A percentile compares a stretch with the other conserved stretches of the same genome.
Evolutionary conservation across 2,797 vertebrate genomes (phyloP).

Genomic region (Oceanodroma leucorhoa): DNA sequence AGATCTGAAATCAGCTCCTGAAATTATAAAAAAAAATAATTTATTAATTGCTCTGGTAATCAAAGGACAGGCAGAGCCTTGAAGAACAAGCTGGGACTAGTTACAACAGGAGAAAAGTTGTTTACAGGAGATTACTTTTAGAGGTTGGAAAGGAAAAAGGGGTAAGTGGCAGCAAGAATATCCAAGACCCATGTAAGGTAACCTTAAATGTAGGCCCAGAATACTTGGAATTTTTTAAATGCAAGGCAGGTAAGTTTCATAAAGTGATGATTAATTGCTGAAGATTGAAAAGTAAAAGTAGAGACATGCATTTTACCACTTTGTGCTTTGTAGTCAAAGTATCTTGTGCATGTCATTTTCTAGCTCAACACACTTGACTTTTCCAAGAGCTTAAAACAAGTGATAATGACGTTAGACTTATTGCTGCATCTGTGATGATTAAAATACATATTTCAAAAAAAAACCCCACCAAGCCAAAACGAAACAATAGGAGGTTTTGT

Average conservation of each 20-base stretch:
- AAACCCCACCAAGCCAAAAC: not conserved
- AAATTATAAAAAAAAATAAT: not conserved
- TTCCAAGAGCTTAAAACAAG: conserved; percentile 12
- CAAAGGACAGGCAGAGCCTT: not conserved
- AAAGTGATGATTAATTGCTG: not conserved
- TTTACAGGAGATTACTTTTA: not conserved
- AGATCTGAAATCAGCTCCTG: not conserved
- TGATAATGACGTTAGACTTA: not conserved
- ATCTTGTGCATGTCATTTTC: not conserved
- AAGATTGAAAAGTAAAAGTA: not conserved
- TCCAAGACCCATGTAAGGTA: not conserved
- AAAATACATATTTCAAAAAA: not conserved
- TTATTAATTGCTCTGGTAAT: not conserved
- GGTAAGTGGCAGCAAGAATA: not conserved
- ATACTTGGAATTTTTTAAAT: not conserved
- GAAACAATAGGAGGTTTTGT: not conserved
- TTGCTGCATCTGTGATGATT: not conserved
- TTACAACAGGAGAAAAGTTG: not conserved
- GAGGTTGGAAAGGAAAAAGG: not conserved
- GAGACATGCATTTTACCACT: not conserved
- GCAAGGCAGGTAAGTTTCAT: not conserved
- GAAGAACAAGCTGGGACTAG: not conserved
- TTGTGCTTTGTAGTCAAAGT: not conserved
- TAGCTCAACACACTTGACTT: not conserved
- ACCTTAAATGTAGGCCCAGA: not conserved